Base-by-base conservation (phyloP, 1,140 invertebrate species). In the Latrodectus geometricus region DNA sequence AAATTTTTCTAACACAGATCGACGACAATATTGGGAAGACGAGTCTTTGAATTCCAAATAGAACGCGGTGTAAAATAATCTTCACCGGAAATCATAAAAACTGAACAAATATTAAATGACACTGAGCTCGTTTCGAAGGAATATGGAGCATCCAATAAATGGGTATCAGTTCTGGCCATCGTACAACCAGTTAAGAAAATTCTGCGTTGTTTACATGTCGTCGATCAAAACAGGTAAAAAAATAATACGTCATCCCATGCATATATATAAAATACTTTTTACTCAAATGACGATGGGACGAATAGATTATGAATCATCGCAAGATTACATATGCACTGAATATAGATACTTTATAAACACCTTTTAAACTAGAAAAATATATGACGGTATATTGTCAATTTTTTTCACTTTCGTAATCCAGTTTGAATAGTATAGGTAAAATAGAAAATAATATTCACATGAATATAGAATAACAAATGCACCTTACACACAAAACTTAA, bases 41-140 rank as follows among this genome's bases (percentile, higher is more conserved):
- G 0, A 61, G 54, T 61, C 11, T 61, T 61, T 61, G 11, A 61
- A 76, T 66, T 72, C 75, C 83, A 74, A 74, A 86, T 77, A 75
- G 56, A 83, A n/a, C 81, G 72, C 66, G 81, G 48, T 52, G 69
- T 82, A 11, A 56, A 76, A 84, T 76, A n/a, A 86, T 86, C 75
- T 75, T 72, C 50, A 61, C 83, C 83, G 83, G 83, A 86, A 86
- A 86, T 78, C 65, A 21, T 78, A 77, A 72, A 86, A 86, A 86
- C 54, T 69, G 66, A 17, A 72, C 52, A 69, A 76, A 77, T 86
- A 77, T 70, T 65, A 73, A 17, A 74, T 66, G 83, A 86, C 83
- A 86, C 50, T 86, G 83, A 86, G 76, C 75, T 77, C 77, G 77
- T 49, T 65, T 20, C 35, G 8, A 52, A 66, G 4, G 77, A 8